Evolutionary conservation across 1,140 invertebrate species (phyloP).

Genomic region (Hylyphantes graminicola): DNA sequence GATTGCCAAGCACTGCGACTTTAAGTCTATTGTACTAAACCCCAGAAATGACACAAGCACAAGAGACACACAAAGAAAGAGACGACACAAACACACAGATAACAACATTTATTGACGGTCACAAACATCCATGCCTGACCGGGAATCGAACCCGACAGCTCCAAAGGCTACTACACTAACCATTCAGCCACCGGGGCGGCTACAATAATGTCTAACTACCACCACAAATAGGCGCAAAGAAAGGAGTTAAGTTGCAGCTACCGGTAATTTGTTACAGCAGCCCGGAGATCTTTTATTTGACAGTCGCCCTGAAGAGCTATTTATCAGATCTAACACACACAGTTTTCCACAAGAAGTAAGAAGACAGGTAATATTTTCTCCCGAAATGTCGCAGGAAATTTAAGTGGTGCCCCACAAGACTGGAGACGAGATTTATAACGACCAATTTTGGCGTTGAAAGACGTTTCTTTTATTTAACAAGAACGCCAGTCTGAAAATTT

Average conservation of each 20-base stretch:
- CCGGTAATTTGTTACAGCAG: slow-evolving; percentile 42
- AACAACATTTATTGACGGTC: too few species aligned
- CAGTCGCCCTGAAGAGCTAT: slow-evolving; percentile 36
- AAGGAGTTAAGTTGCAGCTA: slow-evolving; percentile 28
- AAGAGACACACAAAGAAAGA: too few species aligned
- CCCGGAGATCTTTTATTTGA: slow-evolving; percentile 45
- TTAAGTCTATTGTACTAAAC: too few species aligned
- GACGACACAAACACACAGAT: too few species aligned
- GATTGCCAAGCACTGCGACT: too few species aligned
- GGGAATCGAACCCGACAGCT: too few species aligned
- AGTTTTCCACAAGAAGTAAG: slow-evolving; percentile 43
- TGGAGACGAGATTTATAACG: slow-evolving; percentile 21
- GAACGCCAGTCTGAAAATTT: slow-evolving; percentile 1
- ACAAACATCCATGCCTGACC: too few species aligned
- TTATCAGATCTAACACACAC: slow-evolving; percentile 27
- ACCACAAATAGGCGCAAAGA: slow-evolving; percentile 22
- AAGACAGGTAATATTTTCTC: slow-evolving; percentile 55
- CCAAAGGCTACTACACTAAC: too few species aligned
- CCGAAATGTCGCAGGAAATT: slow-evolving; percentile 40
- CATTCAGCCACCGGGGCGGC: too few species aligned
- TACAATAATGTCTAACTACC: too few species aligned
- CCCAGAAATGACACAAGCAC: too few species aligned
- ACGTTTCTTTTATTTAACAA: background rate
- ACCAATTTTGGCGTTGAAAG: slow-evolving; percentile 15
- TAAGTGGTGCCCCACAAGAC: slow-evolving; percentile 45